These are phyloP conservation scores for Palythoa grandis DNA, from an alignment of 92 coral and sea anemone species.

Conservation along the genomic window DNA sequence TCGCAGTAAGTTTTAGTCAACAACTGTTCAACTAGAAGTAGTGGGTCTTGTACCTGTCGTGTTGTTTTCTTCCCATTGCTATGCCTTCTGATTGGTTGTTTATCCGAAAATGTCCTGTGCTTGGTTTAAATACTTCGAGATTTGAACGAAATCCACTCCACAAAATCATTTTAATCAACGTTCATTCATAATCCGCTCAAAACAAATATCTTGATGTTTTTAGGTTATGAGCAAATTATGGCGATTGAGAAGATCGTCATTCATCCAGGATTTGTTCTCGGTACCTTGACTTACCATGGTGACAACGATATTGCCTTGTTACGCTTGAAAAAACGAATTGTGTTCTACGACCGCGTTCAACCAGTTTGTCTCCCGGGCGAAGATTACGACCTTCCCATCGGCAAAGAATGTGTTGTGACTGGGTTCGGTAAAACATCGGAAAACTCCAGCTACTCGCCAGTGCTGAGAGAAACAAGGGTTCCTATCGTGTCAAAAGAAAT, in stretches of 20 bases:
- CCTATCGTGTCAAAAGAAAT: slow-evolving; percentile 73
- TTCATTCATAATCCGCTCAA: not conserved
- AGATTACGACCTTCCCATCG: slow-evolving; percentile 51
- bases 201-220: not conserved
- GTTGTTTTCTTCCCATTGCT: too few species aligned
- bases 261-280: slow-evolving; percentile 73
- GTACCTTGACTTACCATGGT: slow-evolving; percentile 63
- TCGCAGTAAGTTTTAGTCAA: too few species aligned
- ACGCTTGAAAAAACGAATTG: slow-evolving; percentile 74
- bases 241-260: slow-evolving; percentile 59
- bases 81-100: too few species aligned
- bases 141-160: not conserved
- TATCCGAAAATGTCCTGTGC: too few species aligned
- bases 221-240: slow-evolving; percentile 69
- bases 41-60: too few species aligned
- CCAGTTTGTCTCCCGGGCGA: slow-evolving; percentile 92
- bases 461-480: slow-evolving; percentile 69
- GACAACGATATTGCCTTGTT: slow-evolving; percentile 85
- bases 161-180: too few species aligned
- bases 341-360: slow-evolving; percentile 75
- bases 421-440: slow-evolving; percentile 85
- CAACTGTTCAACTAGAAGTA: too few species aligned
- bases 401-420: slow-evolving; percentile 67
- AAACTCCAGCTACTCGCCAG: slow-evolving; percentile 62
- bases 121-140: too few species aligned